A percentile compares a stretch with the other conserved stretches of the same genome.
Evolutionary conservation across 2,113 vertebrate genomes (phyloP).

Genomic region (Centropus bengalensis): DNA sequence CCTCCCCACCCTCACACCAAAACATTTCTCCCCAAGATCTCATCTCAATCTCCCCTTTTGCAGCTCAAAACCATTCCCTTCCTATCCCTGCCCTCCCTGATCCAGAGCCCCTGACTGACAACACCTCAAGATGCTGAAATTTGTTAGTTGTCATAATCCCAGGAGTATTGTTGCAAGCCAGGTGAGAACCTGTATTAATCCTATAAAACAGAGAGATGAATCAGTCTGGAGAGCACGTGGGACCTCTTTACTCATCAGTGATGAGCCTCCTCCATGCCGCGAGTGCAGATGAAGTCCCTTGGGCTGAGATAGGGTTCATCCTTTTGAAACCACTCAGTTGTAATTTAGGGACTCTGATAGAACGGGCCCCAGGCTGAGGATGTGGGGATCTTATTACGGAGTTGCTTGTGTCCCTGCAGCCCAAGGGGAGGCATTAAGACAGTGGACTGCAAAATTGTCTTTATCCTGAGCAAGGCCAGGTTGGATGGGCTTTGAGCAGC

Average conservation of each 20-base stretch:
- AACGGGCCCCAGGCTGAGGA: neutral
- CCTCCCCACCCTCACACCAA: too few relatives aligned
- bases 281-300: neutral
- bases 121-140: neutral
- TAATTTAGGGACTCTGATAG: neutral
- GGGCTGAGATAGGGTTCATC: neutral
- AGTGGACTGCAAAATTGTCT: neutral
- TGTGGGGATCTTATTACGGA: accelerated
- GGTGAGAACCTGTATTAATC: neutral
- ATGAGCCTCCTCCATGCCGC: accelerated
- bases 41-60: too few relatives aligned
- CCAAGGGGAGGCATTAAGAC: neutral
- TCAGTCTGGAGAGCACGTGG: neutral
- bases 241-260: neutral
- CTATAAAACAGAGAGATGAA: neutral
- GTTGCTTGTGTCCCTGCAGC: neutral
- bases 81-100: too few relatives aligned
- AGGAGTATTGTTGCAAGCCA: neutral
- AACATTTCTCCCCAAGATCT: too few relatives aligned
- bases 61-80: too few relatives aligned
- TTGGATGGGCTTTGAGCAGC: too few relatives aligned
- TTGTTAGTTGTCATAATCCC: neutral
- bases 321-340: neutral
- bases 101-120: neutral
- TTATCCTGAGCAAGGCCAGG: neutral